Percentiles rank a stretch among this genome's conserved stretches.
Conservation (phyloP, 2,888 invertebrate genomes). For the Noctua fimbriata region DNA sequence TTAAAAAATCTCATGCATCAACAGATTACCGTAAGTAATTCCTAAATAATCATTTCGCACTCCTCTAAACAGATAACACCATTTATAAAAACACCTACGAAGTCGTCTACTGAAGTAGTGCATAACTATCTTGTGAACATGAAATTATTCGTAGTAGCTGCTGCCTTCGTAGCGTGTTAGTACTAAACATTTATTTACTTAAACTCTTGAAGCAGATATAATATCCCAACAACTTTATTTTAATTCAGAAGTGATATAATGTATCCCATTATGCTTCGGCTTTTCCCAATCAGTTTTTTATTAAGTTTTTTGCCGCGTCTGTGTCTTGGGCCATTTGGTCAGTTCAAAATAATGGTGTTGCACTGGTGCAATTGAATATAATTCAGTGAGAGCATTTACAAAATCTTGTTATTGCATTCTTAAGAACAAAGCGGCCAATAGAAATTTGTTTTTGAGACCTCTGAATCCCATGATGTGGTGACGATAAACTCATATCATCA, state of each 20-base stretch:
- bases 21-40: slow-evolving; percentile 16
- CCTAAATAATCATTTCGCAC: background rate
- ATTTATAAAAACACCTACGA: slow-evolving; percentile 39
- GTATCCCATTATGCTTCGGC: background rate
- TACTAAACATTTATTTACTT: slow-evolving; percentile 45
- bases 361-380: background rate
- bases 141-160: slow-evolving; percentile 72
- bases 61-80: slow-evolving; percentile 18
- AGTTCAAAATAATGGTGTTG: background rate
- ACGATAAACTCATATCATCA: background rate
- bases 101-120: background rate
- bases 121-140: slow-evolving; percentile 58
- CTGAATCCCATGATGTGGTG: background rate
- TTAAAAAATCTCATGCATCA: slow-evolving; percentile 1
- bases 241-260: background rate
- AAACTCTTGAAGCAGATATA: background rate
- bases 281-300: background rate
- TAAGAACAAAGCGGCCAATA: background rate
- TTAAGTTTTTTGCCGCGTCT: background rate
- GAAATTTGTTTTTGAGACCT: background rate
- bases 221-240: background rate
- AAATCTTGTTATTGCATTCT: background rate
- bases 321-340: background rate
- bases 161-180: slow-evolving; percentile 72
- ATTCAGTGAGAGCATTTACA: background rate